These are phyloP conservation scores for Trilocha varians DNA, from an alignment of 2,888 invertebrate species.

Conservation along the genomic window DNA sequence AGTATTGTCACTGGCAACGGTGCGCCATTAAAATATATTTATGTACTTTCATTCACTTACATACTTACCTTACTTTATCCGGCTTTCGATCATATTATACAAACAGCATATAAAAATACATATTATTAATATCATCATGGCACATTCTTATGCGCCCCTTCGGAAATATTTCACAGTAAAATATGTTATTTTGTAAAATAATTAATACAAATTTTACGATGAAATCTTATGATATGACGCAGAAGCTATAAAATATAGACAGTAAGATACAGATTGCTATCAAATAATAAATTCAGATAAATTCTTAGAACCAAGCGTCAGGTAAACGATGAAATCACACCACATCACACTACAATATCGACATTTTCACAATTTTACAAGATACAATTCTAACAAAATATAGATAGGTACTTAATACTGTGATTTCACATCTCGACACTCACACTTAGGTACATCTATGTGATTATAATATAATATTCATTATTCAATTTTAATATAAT, in stretches of 20 bases:
- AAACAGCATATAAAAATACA: conserved; percentile 55
- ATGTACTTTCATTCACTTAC: neutral
- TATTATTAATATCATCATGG: no score
- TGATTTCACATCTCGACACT: no score
- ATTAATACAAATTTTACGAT: neutral
- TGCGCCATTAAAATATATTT: conserved; percentile 20
- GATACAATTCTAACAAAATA: no score
- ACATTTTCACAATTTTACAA: no score
- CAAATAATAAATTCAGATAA: no score
- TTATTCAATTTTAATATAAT: neutral
- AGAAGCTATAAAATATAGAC: neutral
- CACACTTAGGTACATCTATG: neutral
- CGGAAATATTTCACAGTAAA: neutral
- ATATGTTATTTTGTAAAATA: neutral
- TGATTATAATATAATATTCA: neutral
- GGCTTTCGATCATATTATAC: conserved; percentile 18
- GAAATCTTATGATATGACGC: neutral
- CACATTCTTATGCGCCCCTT: neutral
- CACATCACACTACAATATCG: no score
- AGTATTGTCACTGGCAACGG: conserved; percentile 57
- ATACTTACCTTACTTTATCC: neutral
- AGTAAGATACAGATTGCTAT: no score
- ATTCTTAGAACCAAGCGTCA: no score
- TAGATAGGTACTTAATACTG: no score
- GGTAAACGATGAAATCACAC: no score